phyloP scores from a whole-genome alignment of 1,140 invertebrate genomes.

The Conus ventricosus region DNA sequence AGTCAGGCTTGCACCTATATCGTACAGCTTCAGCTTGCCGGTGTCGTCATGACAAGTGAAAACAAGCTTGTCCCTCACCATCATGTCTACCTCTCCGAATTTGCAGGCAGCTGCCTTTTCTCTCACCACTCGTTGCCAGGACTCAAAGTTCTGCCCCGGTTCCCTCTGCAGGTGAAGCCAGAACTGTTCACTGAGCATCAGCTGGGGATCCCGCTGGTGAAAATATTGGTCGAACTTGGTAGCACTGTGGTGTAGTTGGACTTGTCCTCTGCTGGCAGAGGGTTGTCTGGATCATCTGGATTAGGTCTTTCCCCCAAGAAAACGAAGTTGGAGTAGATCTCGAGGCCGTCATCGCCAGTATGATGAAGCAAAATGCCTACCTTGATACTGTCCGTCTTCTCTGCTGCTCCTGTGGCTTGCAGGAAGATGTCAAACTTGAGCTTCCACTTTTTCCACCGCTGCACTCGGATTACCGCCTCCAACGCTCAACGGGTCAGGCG shows the following conservation, averaged over 20 bases:
- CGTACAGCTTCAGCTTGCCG: neutral
- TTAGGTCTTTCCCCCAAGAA: neutral
- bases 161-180: neutral
- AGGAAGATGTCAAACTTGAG: neutral
- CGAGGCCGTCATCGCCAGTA: neutral
- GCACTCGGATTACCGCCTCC: neutral
- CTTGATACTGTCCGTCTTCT: neutral
- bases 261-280: neutral
- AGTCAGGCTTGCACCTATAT: neutral
- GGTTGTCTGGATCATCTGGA: neutral
- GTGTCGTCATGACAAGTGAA: neutral
- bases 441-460: neutral
- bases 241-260: neutral
- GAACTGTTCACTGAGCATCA: neutral
- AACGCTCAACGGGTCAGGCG: neutral
- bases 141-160: neutral
- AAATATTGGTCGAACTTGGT: neutral
- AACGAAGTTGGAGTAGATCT: neutral
- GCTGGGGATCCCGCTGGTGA: neutral
- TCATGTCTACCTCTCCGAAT: neutral
- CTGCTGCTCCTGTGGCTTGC: neutral
- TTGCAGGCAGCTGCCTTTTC: neutral
- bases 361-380: neutral
- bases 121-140: neutral
- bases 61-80: neutral